A percentile compares a stretch with the other conserved stretches of the same genome.
phyloP scores from a whole-genome alignment of 2,113 vertebrate species.

The Mustela lutreola region DNA sequence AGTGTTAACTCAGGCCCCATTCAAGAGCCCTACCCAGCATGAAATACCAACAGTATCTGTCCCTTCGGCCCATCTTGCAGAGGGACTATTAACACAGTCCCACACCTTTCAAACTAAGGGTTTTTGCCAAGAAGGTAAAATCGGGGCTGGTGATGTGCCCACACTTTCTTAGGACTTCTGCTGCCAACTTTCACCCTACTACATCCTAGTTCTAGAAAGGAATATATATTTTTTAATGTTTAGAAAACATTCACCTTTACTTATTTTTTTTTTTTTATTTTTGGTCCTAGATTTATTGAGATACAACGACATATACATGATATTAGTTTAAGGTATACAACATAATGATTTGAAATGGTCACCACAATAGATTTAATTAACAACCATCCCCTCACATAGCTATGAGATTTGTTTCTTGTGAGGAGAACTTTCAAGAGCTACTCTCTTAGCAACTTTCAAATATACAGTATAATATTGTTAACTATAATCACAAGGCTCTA shows the following conservation, averaged over 20 bases:
- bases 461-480: neutral
- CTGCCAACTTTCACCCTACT: neutral
- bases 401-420: neutral
- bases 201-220: neutral
- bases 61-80: neutral
- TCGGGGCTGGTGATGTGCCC: neutral
- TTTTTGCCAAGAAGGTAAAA: conserved; percentile 29
- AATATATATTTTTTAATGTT: neutral
- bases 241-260: neutral
- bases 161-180: neutral
- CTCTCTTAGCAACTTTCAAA: neutral
- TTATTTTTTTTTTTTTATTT: neutral
- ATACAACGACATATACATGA: neutral
- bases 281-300: neutral
- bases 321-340: neutral
- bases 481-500: neutral
- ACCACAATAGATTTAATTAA: neutral
- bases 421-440: neutral
- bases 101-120: neutral
- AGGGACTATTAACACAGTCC: neutral
- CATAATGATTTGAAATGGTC: neutral
- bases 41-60: neutral
- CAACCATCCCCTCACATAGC: neutral
- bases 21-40: neutral
- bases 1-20: neutral